Evolutionary conservation across 2,113 vertebrate genomes (phyloP).

Genomic region (Pomatostomus ruficeps): DNA sequence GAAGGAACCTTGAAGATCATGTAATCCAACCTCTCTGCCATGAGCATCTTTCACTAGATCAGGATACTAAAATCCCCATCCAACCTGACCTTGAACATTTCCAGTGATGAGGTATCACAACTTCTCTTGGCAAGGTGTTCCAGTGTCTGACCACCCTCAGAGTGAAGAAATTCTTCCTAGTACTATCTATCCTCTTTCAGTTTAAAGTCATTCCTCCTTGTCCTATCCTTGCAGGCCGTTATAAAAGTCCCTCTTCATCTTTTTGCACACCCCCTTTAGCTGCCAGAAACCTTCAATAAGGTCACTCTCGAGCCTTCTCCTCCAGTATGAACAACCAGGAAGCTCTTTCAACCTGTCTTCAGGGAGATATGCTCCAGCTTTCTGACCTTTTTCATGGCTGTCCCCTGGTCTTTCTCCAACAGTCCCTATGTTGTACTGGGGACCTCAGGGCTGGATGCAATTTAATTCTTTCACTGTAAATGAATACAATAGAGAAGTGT

Average conservation of each 20-base stretch:
- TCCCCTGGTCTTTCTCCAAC: background rate
- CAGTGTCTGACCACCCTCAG: background rate
- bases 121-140: background rate
- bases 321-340: background rate
- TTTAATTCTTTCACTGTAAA: background rate
- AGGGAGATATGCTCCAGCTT: background rate
- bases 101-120: rapidly evolving
- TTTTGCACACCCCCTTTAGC: background rate
- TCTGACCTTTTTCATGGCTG: background rate
- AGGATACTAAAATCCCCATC: background rate
- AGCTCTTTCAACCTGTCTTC: background rate
- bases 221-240: background rate
- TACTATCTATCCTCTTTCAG: background rate
- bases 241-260: background rate
- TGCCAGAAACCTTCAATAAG: background rate
- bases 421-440: background rate
- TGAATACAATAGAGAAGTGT: background rate
- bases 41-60: background rate
- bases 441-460: background rate
- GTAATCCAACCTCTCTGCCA: background rate
- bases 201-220: background rate
- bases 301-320: background rate
- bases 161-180: background rate
- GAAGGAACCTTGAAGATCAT: background rate
- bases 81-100: background rate